Conservation (phyloP, 2,888 invertebrate species). For the Spilarctia lutea region DNA sequence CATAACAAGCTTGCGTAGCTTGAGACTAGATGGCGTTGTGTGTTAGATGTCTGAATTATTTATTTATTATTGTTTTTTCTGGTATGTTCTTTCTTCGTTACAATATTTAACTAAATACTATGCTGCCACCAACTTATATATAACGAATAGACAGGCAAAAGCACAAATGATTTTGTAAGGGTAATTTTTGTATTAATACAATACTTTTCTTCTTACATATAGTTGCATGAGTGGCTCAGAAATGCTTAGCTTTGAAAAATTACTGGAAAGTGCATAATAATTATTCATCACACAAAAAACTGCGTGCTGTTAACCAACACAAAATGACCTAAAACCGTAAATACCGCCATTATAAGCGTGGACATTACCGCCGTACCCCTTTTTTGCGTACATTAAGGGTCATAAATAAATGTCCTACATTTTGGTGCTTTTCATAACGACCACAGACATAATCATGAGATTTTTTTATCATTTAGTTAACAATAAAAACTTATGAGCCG, state of each 20-base stretch:
- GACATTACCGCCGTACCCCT: slow-evolving; percentile 14
- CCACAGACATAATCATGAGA: not conserved
- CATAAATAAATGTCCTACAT: slow-evolving; percentile 20
- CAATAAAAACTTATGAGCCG: too few species aligned
- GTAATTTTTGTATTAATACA: too few species aligned
- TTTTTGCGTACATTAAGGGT: slow-evolving; percentile 16
- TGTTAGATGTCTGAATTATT: too few species aligned
- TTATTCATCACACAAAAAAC: not conserved
- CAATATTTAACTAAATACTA: too few species aligned
- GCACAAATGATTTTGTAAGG: too few species aligned
- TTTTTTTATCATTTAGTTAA: not conserved
- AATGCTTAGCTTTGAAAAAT: not conserved
- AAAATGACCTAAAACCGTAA: slow-evolving; percentile 11
- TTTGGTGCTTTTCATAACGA: slow-evolving; percentile 12
- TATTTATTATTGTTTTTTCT: too few species aligned
- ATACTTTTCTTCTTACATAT: not conserved
- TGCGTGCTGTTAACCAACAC: slow-evolving; percentile 3
- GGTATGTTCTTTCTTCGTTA: too few species aligned
- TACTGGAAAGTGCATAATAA: not conserved
- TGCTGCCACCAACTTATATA: too few species aligned
- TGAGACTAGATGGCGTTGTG: too few species aligned
- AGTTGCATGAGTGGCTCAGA: not conserved
- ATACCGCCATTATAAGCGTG: slow-evolving; percentile 12
- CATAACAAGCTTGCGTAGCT: too few species aligned
- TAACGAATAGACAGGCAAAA: too few species aligned